Conservation (phyloP, 1,140 invertebrate species). For the Eriosoma lanigerum region DNA sequence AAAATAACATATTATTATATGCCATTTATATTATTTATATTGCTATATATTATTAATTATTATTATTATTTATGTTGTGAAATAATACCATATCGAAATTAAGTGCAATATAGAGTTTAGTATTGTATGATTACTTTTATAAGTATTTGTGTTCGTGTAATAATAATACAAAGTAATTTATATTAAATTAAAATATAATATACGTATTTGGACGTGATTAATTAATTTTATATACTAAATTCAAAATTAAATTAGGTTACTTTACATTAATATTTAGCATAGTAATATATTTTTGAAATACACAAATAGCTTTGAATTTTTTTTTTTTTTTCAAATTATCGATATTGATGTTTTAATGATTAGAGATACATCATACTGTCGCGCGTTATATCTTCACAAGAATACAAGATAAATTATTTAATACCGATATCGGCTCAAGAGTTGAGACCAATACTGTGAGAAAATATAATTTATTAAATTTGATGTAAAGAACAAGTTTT, state of each 20-base stretch:
- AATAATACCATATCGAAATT: slow-evolving; percentile 48
- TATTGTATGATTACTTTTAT: slow-evolving; percentile 31
- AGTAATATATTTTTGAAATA: slow-evolving; percentile 40
- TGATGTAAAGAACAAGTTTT: too few species aligned
- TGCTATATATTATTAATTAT: slow-evolving; percentile 21
- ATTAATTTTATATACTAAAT: slow-evolving; percentile 21
- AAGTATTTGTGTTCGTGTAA: slow-evolving; percentile 17
- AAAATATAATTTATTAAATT: too few species aligned
- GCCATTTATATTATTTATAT: too few species aligned
- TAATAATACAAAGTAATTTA: slow-evolving; percentile 22
- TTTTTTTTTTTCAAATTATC: neutral
- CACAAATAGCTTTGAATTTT: neutral
- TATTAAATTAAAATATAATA: neutral
- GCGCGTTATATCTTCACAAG: too few species aligned
- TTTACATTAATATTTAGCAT: slow-evolving; percentile 21
- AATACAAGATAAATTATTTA: too few species aligned
- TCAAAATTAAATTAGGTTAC: slow-evolving; percentile 4
- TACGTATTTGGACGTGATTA: slow-evolving; percentile 6
- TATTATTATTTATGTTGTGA: slow-evolving; percentile 44
- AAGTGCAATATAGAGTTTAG: slow-evolving; percentile 43
- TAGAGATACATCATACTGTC: too few species aligned
- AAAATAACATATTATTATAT: slow-evolving; percentile 15
- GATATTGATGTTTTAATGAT: too few species aligned
- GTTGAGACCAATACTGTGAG: too few species aligned
- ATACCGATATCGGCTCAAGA: too few species aligned